Percentiles rank a stretch among this genome's conserved stretches.
phyloP scores from a whole-genome alignment of 2,888 invertebrate genomes.

The Orthosia gracilis region DNA sequence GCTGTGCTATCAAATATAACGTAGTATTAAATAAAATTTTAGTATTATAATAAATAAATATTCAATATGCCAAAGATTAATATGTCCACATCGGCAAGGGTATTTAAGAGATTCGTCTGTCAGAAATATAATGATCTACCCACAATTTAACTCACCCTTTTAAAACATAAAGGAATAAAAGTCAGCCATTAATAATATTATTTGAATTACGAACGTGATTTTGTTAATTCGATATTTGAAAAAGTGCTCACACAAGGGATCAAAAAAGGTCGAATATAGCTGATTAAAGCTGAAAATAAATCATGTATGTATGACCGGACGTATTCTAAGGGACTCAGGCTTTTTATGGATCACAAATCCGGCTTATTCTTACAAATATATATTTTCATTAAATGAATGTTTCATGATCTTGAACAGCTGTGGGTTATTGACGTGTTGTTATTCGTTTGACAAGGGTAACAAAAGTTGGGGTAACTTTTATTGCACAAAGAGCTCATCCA shows the following conservation, averaged over 20 bases:
- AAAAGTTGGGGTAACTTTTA: neutral
- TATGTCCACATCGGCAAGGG: no score
- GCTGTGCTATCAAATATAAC: neutral
- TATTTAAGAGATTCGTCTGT: no score
- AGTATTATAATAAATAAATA: neutral
- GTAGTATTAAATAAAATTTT: neutral
- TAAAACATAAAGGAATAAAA: neutral
- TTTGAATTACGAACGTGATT: neutral
- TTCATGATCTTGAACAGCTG: neutral
- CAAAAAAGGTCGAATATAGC: conserved; percentile 30
- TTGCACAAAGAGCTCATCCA: neutral
- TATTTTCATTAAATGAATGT: neutral
- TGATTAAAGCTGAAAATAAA: conserved; percentile 32
- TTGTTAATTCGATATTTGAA: neutral
- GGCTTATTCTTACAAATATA: neutral
- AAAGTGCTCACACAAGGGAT: conserved; percentile 2
- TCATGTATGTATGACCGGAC: conserved; percentile 26
- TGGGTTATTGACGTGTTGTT: no score
- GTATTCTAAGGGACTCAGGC: conserved; percentile 3
- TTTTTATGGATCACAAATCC: conserved; percentile 26
- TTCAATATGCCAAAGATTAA: no score
- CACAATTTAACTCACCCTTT: neutral
- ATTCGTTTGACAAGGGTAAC: neutral
- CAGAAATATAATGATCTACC: no score
- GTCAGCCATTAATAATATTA: neutral